Conservation (phyloP, 2,888 invertebrate genomes). For the Archips crataeganus region DNA sequence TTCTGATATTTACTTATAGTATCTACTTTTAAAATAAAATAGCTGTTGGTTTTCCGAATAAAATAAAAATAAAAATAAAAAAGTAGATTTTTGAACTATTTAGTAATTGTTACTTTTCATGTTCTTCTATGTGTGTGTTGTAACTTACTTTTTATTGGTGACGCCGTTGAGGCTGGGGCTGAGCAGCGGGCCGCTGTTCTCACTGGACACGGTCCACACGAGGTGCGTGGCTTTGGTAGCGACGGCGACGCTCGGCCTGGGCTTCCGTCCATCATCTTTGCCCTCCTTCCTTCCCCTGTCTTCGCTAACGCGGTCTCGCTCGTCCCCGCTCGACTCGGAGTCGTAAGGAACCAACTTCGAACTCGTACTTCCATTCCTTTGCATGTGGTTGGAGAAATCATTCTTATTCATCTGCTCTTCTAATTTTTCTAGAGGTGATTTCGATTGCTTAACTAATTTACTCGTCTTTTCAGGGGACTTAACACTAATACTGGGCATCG, state of each 20-base stretch:
- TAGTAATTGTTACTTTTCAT: too few relatives aligned
- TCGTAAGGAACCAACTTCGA: slow-evolving; percentile 86
- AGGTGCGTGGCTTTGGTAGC: slow-evolving; percentile 75
- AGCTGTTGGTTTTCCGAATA: too few relatives aligned
- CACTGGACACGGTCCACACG: slow-evolving; percentile 78
- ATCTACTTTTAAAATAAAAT: too few relatives aligned
- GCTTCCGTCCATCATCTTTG: slow-evolving; percentile 55
- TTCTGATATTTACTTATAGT: too few relatives aligned
- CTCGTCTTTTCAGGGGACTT: slow-evolving; percentile 65
- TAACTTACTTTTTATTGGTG: slow-evolving; percentile 73
- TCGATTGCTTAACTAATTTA: slow-evolving; percentile 68
- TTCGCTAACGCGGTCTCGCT: slow-evolving; percentile 56
- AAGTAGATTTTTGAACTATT: too few relatives aligned
- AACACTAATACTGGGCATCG: slow-evolving; percentile 49
- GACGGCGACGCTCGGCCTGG: slow-evolving; percentile 69
- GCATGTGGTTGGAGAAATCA: slow-evolving; percentile 59
- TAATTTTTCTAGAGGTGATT: slow-evolving; percentile 76
- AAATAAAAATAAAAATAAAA: too few relatives aligned
- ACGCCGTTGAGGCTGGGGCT: slow-evolving; percentile 83
- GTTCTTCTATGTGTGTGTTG: too few relatives aligned
- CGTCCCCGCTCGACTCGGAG: slow-evolving; percentile 84
- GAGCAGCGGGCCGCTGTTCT: slow-evolving; percentile 71
- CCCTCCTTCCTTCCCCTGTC: slow-evolving; percentile 46
- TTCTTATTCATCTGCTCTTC: slow-evolving; percentile 80
- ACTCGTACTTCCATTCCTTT: slow-evolving; percentile 62